Evolutionary conservation across 53 echinoderm and acorn worm species (phyloP).

Genomic region (Antedon mediterranea): DNA sequence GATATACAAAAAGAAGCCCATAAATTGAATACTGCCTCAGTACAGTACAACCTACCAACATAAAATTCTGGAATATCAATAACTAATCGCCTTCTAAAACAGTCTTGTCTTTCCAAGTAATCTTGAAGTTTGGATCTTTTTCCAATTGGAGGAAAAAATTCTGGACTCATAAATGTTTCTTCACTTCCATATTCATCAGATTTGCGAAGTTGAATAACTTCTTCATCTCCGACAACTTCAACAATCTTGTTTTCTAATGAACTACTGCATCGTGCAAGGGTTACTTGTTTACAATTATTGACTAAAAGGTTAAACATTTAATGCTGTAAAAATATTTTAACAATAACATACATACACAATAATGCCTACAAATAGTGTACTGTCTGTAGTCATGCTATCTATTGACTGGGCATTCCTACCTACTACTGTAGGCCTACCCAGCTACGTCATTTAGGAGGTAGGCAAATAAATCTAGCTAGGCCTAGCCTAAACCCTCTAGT

Average conservation of each 20-base stretch:
- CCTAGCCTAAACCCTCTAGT: no score
- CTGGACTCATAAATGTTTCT: conserved; percentile 55
- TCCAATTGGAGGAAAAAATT: conserved; percentile 81
- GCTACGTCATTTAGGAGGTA: no score
- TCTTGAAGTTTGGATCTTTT: conserved; percentile 55
- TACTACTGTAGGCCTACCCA: no score
- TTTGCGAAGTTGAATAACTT: not conserved
- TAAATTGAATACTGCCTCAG: no score
- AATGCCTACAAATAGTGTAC: no score
- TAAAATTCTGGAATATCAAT: conserved; percentile 82
- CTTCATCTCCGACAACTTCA: not conserved
- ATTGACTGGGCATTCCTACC: no score
- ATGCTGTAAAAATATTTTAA: no score
- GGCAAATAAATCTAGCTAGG: no score
- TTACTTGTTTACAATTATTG: not conserved
- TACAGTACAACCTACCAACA: conserved; percentile 52
- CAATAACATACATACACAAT: no score
- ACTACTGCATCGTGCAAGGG: not conserved
- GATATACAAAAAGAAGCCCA: no score
- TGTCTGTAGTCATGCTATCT: no score
- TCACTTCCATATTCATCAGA: conserved; percentile 17
- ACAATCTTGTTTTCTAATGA: not conserved
- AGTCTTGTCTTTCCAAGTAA: conserved; percentile 67
- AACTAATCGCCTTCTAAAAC: conserved; percentile 56
- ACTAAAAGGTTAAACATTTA: no score